phyloP scores from a whole-genome alignment of 2,888 invertebrate genomes.

The Alsophila aescularia region DNA sequence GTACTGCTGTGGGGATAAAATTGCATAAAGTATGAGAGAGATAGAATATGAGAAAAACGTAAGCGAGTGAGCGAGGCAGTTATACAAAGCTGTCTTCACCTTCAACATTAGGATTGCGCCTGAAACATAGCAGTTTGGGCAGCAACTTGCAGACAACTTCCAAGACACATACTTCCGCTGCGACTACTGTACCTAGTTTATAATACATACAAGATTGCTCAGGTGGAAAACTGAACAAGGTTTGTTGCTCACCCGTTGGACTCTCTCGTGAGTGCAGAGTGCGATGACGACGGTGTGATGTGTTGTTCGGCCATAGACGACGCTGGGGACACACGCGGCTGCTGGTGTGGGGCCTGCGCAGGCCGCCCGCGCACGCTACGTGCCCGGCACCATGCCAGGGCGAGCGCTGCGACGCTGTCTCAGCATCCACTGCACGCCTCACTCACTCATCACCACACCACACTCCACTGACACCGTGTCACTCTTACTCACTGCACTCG shows the following conservation, averaged over 20 bases:
- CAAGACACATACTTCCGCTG: too few species aligned
- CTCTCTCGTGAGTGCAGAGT: slow-evolving; percentile 90
- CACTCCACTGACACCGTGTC: slow-evolving; percentile 43
- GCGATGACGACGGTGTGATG: slow-evolving; percentile 89
- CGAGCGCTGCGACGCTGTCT: slow-evolving; percentile 70
- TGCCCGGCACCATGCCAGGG: slow-evolving; percentile 84
- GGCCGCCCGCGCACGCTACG: slow-evolving; percentile 85
- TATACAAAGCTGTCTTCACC: too few species aligned
- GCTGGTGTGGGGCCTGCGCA: slow-evolving; percentile 83
- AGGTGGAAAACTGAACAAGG: not conserved
- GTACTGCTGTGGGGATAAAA: too few species aligned
- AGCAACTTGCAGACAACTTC: too few species aligned
- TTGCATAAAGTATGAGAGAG: too few species aligned
- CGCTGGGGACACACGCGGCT: slow-evolving; percentile 88
- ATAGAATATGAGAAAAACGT: too few species aligned
- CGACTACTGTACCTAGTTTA: too few species aligned
- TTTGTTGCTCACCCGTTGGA: slow-evolving; percentile 74
- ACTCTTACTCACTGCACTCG: slow-evolving; percentile 39
- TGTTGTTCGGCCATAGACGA: slow-evolving; percentile 97
- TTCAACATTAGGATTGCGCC: too few species aligned
- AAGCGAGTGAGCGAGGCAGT: too few species aligned
- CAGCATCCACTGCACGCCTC: slow-evolving; percentile 66
- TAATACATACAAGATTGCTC: not conserved
- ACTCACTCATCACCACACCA: slow-evolving; percentile 54
- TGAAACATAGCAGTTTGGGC: too few species aligned